Evolutionary conservation across 1,140 invertebrate species (phyloP).

Genomic region (Bombus affinis): DNA sequence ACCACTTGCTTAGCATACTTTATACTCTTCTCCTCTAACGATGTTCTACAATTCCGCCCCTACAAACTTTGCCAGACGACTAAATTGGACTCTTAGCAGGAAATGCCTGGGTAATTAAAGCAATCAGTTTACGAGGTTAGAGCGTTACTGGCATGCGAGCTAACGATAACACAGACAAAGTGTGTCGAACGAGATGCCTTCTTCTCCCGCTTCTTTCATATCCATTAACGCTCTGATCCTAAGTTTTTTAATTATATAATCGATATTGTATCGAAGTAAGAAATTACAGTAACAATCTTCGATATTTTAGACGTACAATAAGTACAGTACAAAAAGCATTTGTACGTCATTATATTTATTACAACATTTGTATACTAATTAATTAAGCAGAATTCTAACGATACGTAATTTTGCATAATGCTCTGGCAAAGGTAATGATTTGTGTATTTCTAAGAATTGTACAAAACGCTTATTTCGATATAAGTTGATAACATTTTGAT

Average conservation of each 20-base stretch:
- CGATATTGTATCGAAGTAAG: constrained; percentile 15
- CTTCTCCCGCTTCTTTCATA: not conserved
- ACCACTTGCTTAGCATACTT: not conserved
- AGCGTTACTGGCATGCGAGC: constrained; percentile 19
- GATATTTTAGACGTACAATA: no score
- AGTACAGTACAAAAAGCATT: no score
- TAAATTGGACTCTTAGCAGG: constrained; percentile 70
- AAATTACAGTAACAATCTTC: not conserved
- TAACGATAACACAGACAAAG: constrained; percentile 30
- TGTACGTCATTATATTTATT: no score
- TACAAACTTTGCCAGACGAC: constrained; percentile 57
- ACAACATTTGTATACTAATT: no score
- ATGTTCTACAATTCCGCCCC: not conserved
- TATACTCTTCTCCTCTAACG: not conserved
- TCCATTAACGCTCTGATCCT: not conserved
- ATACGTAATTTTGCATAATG: no score
- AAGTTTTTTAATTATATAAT: not conserved
- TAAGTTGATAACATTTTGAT: not conserved
- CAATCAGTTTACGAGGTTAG: constrained; percentile 66
- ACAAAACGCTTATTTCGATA: no score
- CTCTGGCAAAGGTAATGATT: no score
- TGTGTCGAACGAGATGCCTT: constrained; percentile 30
- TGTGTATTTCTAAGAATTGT: no score
- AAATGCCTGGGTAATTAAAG: constrained; percentile 72
- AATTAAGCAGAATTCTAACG: no score